Conservation (phyloP, 2,797 vertebrate genomes). For the Lithobates sylvaticus region DNA sequence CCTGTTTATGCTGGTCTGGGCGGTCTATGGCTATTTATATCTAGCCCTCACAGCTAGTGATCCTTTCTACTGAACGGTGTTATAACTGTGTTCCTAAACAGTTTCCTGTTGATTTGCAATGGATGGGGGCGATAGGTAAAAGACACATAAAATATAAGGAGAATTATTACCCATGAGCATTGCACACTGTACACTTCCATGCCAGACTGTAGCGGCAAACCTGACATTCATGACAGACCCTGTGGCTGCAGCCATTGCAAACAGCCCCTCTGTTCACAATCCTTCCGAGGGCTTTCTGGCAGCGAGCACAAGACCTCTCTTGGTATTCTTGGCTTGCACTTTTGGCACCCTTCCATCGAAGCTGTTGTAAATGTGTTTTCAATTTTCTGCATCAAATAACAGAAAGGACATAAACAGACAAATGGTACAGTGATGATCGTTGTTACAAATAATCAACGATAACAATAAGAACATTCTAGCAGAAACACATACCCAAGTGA, state of each 20-base stretch:
- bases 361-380: conserved; percentile 84
- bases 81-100: too few species aligned
- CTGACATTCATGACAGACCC: conserved; percentile 85
- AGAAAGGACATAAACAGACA: too few species aligned
- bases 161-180: conserved; percentile 81
- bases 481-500: too few species aligned
- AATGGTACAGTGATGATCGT: too few species aligned
- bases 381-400: conserved; percentile 79
- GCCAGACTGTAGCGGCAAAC: conserved; percentile 70
- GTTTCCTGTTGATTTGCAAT: too few species aligned
- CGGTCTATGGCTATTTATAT: too few species aligned
- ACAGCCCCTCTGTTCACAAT: conserved; percentile 84
- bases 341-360: conserved; percentile 78
- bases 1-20: too few species aligned
- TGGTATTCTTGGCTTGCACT: conserved; percentile 69
- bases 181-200: conserved; percentile 91
- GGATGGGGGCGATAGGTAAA: too few species aligned
- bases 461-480: too few species aligned
- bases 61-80: too few species aligned
- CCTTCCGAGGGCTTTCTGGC: conserved; percentile 81
- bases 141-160: background rate
- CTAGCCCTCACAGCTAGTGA: too few species aligned
- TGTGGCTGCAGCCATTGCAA: conserved; percentile 89
- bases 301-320: conserved; percentile 85
- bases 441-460: too few species aligned